Conservation (phyloP, 2,888 invertebrate species). For the Cerastoderma edule region DNA sequence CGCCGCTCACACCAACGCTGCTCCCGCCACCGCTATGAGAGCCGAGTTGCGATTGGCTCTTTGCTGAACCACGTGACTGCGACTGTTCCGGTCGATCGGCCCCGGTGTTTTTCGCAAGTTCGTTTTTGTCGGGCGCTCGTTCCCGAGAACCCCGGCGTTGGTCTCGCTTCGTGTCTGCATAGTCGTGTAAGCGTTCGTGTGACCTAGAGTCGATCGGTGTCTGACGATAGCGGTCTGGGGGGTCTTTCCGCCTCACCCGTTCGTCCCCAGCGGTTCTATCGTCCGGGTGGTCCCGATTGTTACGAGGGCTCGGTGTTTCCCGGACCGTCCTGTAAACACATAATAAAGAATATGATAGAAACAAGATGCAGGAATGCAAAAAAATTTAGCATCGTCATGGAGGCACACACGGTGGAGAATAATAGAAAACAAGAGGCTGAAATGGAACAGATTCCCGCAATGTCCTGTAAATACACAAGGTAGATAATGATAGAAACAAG, state of each 20-base stretch:
- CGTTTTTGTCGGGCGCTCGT: constrained; percentile 48
- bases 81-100: constrained; percentile 41
- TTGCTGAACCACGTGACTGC: constrained; percentile 32
- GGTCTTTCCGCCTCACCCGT: constrained; percentile 64
- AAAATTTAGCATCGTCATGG: too few species aligned
- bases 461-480: too few species aligned
- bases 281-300: constrained; percentile 48
- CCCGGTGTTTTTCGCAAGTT: constrained; percentile 50
- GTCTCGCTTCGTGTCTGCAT: constrained; percentile 67
- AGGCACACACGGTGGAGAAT: too few species aligned
- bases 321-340: constrained; percentile 22
- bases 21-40: constrained; percentile 21
- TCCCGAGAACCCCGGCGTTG: constrained; percentile 55
- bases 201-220: constrained; percentile 64
- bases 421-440: too few species aligned
- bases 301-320: constrained; percentile 56
- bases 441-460: too few species aligned
- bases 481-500: too few species aligned
- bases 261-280: constrained; percentile 53
- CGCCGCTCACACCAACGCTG: too few species aligned
- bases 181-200: constrained; percentile 62
- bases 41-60: constrained; percentile 21
- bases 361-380: too few species aligned
- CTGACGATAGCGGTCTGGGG: constrained; percentile 68
- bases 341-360: too few species aligned